phyloP scores from a whole-genome alignment of 1,140 invertebrate species.

The Coelopa frigida region DNA sequence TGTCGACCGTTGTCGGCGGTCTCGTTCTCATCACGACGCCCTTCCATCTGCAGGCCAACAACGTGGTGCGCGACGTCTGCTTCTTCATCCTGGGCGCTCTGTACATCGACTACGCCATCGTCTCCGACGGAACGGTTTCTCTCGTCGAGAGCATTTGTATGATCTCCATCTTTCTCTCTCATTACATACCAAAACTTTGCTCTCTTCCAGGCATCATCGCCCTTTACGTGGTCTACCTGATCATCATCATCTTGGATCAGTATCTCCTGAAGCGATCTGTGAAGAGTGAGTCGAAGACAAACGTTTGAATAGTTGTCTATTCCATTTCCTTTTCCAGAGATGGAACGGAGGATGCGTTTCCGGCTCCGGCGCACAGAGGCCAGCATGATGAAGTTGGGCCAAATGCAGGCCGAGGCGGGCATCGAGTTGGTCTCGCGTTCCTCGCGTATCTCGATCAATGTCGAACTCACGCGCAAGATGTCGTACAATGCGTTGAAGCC shows the following conservation, averaged over 20 bases:
- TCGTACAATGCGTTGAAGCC: slow-evolving; percentile 1
- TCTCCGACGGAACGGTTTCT: slow-evolving; percentile 30
- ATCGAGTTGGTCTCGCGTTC: slow-evolving; percentile 11
- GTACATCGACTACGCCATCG: slow-evolving; percentile 38
- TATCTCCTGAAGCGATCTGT: slow-evolving; percentile 2
- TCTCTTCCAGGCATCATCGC: slow-evolving; percentile 1
- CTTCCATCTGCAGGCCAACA: slow-evolving; percentile 53
- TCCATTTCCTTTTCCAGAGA: not conserved
- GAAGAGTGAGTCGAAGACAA: not conserved
- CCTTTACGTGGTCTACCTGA: slow-evolving; percentile 9
- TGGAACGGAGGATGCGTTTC: slow-evolving; percentile 3
- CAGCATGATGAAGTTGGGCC: not conserved
- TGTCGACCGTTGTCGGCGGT: slow-evolving; percentile 60
- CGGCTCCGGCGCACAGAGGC: not conserved
- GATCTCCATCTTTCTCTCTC: not conserved
- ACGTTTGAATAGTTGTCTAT: not conserved
- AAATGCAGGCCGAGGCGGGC: slow-evolving; percentile 8
- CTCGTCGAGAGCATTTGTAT: slow-evolving; percentile 10
- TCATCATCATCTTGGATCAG: slow-evolving; percentile 10
- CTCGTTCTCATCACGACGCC: slow-evolving; percentile 52
- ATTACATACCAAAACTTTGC: not conserved
- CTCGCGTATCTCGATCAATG: slow-evolving; percentile 1
- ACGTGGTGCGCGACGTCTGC: slow-evolving; percentile 58
- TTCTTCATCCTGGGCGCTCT: slow-evolving; percentile 54
- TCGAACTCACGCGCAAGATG: slow-evolving; percentile 6